phyloP scores from a whole-genome alignment of 2,113 vertebrate species.

The Trematocara zebra region DNA sequence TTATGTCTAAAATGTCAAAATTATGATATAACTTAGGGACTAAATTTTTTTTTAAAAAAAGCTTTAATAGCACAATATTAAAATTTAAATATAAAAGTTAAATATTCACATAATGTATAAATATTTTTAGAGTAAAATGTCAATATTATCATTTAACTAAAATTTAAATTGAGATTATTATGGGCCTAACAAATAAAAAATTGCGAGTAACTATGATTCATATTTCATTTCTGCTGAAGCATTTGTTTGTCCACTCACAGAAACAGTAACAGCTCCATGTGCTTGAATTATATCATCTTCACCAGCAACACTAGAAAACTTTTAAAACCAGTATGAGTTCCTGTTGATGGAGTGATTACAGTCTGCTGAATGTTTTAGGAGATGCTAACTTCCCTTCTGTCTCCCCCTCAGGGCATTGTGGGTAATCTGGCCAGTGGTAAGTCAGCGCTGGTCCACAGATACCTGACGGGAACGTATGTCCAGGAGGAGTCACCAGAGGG shows the following conservation, averaged over 20 bases:
- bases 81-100: background rate
- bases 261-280: background rate
- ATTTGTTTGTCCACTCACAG: background rate
- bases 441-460: constrained; percentile 94
- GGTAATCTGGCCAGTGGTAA: constrained; percentile 97
- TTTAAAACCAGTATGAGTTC: background rate
- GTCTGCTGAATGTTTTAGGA: background rate
- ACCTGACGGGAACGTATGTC: constrained; percentile 94
- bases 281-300: background rate
- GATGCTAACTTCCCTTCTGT: background rate
- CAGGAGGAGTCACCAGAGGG: constrained; percentile 98
- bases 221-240: background rate
- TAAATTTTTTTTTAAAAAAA: background rate
- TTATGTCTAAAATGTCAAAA: background rate
- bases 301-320: background rate
- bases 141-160: background rate
- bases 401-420: constrained; percentile 86
- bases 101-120: background rate
- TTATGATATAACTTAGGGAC: background rate
- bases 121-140: background rate
- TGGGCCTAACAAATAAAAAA: background rate
- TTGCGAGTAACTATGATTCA: background rate
- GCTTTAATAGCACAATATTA: background rate
- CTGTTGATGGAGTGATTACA: background rate
- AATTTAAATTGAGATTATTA: background rate